Conservation (phyloP, 2,797 vertebrate species). For the Megaceryle alcyon region DNA sequence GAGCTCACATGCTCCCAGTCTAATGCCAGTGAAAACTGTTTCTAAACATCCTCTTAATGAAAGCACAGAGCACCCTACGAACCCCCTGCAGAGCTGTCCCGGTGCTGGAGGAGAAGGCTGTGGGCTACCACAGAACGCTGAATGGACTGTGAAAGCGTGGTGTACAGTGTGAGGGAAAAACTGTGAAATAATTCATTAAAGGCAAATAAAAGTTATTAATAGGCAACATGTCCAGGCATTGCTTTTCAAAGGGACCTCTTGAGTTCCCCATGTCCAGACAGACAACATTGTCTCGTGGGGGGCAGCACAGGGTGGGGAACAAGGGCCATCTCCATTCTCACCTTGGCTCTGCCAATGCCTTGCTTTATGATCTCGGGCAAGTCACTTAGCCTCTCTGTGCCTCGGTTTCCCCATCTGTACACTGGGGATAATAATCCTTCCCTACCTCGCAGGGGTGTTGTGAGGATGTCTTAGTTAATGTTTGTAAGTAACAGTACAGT, state of each 20-base stretch:
- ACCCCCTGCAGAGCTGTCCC: constrained; percentile 50
- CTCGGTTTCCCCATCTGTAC: constrained; percentile 63
- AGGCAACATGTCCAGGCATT: constrained; percentile 64
- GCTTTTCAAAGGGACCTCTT: constrained; percentile 59
- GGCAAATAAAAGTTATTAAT: constrained; percentile 74
- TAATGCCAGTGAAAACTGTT: constrained; percentile 68
- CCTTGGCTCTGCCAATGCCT: constrained; percentile 30
- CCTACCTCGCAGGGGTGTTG: constrained; percentile 74
- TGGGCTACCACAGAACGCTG: constrained; percentile 8
- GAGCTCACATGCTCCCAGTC: constrained; percentile 45
- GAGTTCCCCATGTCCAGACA: background rate
- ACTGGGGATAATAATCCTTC: constrained; percentile 41
- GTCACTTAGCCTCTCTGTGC: constrained; percentile 57
- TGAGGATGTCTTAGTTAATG: constrained; percentile 69
- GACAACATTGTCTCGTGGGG: background rate
- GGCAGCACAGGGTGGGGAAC: background rate
- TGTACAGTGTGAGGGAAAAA: constrained; percentile 62
- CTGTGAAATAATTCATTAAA: constrained; percentile 67
- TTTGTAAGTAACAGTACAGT: constrained; percentile 64
- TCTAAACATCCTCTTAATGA: constrained; percentile 70
- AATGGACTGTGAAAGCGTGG: constrained; percentile 12
- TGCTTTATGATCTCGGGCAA: constrained; percentile 39
- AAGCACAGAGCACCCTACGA: constrained; percentile 65
- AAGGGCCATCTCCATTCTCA: background rate
- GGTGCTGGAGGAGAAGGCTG: constrained; percentile 6